Evolutionary conservation across 1,140 invertebrate genomes (phyloP).

Genomic region (Drosophila repleta): DNA sequence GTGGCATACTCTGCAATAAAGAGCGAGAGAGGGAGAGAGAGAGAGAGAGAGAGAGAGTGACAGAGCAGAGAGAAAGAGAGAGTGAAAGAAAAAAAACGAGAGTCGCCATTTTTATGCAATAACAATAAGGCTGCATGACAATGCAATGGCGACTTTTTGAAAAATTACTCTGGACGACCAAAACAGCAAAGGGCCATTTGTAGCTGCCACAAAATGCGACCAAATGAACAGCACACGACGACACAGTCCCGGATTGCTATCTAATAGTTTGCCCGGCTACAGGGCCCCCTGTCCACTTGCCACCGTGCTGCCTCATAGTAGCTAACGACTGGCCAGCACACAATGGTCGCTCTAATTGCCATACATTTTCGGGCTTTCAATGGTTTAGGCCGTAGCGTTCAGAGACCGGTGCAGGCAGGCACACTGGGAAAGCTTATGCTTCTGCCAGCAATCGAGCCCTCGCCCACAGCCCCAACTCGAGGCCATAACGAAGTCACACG

Average conservation of each 20-base stretch:
- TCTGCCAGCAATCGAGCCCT: constrained; percentile 3
- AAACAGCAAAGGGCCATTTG: constrained; percentile 71
- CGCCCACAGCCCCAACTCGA: constrained; percentile 10
- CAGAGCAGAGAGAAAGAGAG: neutral
- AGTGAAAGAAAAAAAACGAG: constrained; percentile 3
- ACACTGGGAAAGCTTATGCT: constrained; percentile 18
- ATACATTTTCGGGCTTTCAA: constrained; percentile 81
- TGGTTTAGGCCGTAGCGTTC: constrained; percentile 60
- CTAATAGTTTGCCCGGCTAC: constrained; percentile 68
- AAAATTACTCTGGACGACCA: constrained; percentile 68
- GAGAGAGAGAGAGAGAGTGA: neutral
- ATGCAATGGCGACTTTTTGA: constrained; percentile 69
- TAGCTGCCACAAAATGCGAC: constrained; percentile 73
- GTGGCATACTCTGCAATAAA: neutral
- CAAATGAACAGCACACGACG: constrained; percentile 66
- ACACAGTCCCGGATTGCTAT: constrained; percentile 61
- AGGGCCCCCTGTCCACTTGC: too few relatives aligned
- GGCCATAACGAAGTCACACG: constrained; percentile 3
- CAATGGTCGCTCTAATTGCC: constrained; percentile 78
- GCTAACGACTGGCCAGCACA: constrained; percentile 44
- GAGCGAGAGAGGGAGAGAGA: constrained; percentile 6
- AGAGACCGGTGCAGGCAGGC: constrained; percentile 15
- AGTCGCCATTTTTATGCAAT: constrained; percentile 75
- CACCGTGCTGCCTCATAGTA: neutral
- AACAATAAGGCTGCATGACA: constrained; percentile 80